These are phyloP conservation scores for Hippasteria phrygiana DNA, from an alignment of 53 echinoderm and acorn worm species.

Conservation along the genomic window DNA sequence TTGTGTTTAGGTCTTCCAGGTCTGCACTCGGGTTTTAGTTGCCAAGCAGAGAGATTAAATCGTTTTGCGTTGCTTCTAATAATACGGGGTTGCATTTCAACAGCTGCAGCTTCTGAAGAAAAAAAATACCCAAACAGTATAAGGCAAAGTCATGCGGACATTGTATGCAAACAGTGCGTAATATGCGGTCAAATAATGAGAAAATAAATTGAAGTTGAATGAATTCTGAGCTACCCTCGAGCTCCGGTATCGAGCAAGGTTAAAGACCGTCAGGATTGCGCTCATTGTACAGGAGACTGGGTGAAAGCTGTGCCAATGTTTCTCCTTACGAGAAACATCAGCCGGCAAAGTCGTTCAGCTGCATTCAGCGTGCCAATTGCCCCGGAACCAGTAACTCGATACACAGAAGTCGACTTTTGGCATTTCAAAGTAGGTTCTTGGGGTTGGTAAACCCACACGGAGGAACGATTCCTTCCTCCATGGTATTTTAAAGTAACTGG, in stretches of 20 bases:
- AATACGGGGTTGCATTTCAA: not conserved
- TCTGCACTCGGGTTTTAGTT: not conserved
- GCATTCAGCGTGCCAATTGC: not conserved
- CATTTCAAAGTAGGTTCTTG: not conserved
- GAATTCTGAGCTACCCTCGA: constrained; percentile 32
- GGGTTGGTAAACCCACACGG: too few species aligned
- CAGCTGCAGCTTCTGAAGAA: not conserved
- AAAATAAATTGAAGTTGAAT: constrained; percentile 39
- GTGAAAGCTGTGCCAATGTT: not conserved
- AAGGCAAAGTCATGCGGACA: not conserved
- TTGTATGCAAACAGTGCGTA: not conserved
- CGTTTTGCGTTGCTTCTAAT: not conserved
- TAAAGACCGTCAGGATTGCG: not conserved
- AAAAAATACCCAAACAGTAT: not conserved
- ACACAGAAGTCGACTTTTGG: constrained; percentile 4
- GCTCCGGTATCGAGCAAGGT: constrained; percentile 2
- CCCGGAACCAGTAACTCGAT: constrained; percentile 1
- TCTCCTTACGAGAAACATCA: constrained; percentile 2
- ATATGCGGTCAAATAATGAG: constrained; percentile 49
- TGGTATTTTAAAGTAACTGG: not conserved
- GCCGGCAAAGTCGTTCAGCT: not conserved
- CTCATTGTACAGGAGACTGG: not conserved
- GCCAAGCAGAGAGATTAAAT: not conserved
- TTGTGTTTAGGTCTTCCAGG: not conserved
- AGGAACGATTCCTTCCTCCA: not conserved